phyloP scores from a whole-genome alignment of 1,140 invertebrate species.

The Bombus haemorrhoidalis region DNA sequence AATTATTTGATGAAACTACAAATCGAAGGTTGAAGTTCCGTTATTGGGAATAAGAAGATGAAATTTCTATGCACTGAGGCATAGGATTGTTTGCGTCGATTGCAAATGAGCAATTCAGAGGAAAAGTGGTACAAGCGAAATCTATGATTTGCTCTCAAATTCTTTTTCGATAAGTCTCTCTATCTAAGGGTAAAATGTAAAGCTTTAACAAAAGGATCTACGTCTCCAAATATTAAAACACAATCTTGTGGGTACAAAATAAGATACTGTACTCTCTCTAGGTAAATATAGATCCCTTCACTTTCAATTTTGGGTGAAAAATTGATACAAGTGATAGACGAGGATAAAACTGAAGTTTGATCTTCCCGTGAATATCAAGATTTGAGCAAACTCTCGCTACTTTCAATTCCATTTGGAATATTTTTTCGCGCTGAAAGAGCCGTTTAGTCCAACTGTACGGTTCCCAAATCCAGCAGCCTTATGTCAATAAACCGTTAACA shows the following conservation, averaged over 20 bases:
- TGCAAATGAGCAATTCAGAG: no score
- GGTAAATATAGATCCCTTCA: not conserved
- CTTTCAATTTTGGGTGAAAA: not conserved
- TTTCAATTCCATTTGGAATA: not conserved
- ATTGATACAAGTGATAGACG: not conserved
- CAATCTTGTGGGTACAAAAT: not conserved
- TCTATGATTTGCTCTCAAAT: no score
- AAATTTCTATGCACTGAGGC: not conserved
- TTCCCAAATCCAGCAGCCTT: conserved; percentile 3
- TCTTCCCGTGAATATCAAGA: not conserved
- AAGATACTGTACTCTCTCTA: not conserved
- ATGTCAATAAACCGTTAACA: conserved; percentile 28
- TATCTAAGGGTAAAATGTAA: not conserved
- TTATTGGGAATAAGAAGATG: not conserved
- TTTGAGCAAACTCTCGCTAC: not conserved
- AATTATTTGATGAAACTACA: not conserved
- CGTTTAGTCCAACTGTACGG: no score
- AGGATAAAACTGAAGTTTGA: not conserved
- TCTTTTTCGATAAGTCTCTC: no score
- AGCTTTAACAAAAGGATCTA: not conserved
- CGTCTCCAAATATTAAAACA: not conserved
- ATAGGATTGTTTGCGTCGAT: no score
- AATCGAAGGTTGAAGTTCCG: not conserved
- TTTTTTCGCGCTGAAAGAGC: not conserved
- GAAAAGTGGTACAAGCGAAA: not conserved